Evolutionary conservation across 2,888 invertebrate genomes (phyloP).

Genomic region (Nebria salina): DNA sequence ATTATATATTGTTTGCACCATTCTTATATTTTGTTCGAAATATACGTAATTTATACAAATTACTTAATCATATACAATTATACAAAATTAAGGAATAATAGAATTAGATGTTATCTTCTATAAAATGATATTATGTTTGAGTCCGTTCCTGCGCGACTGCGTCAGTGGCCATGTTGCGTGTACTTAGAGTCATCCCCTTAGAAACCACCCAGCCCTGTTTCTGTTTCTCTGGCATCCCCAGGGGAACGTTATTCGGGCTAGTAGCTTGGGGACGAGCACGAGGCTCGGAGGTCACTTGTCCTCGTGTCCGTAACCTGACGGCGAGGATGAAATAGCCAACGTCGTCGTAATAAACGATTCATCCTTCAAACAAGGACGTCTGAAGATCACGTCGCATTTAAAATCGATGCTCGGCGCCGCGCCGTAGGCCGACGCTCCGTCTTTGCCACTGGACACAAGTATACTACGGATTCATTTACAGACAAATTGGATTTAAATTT

Average conservation of each 20-base stretch:
- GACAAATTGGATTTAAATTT: neutral
- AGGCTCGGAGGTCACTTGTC: neutral
- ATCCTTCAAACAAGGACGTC: conserved; percentile 37
- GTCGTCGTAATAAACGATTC: conserved; percentile 15
- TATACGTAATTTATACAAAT: too few relatives aligned
- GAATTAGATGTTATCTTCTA: too few relatives aligned
- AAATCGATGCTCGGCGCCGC: conserved; percentile 22
- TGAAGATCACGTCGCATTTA: conserved; percentile 30
- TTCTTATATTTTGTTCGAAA: neutral
- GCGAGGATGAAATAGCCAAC: neutral
- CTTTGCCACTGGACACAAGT: neutral
- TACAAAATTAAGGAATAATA: too few relatives aligned
- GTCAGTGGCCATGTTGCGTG: conserved; percentile 1
- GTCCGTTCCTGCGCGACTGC: neutral
- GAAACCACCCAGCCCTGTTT: neutral
- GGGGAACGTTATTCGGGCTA: neutral
- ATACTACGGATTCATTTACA: neutral
- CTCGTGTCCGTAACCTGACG: neutral
- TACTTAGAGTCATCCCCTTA: neutral
- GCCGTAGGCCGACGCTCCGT: neutral
- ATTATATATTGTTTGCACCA: neutral
- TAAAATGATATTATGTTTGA: neutral
- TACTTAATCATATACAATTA: too few relatives aligned
- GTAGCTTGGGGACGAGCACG: neutral
- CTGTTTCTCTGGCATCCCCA: conserved; percentile 5